Evolutionary conservation across 2,888 invertebrate species (phyloP).

Genomic region (Philhelius pedissequus): DNA sequence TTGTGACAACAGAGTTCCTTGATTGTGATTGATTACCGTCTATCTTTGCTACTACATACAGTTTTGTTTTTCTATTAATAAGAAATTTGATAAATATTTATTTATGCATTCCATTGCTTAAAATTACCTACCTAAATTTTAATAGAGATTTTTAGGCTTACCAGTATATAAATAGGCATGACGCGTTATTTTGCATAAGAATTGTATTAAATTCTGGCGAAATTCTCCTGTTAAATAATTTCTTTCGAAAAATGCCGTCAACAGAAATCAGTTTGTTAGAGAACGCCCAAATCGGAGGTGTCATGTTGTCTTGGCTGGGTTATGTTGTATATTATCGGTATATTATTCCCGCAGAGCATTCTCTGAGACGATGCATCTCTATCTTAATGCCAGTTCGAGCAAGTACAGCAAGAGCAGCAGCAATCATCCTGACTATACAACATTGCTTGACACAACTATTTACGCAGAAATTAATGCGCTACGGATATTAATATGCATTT

Average conservation of each 20-base stretch:
- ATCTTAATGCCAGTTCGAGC: slow-evolving; percentile 16
- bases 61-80: too few species aligned
- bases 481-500: slow-evolving; percentile 69
- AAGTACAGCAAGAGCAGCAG: slow-evolving; percentile 16
- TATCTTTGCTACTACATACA: too few species aligned
- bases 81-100: too few species aligned
- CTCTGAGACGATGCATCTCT: slow-evolving; percentile 47
- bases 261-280: slow-evolving; percentile 65
- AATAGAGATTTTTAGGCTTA: too few species aligned
- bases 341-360: slow-evolving; percentile 9
- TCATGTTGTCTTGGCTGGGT: slow-evolving; percentile 55
- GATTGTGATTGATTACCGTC: too few species aligned
- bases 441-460: slow-evolving; percentile 66
- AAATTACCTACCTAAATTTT: too few species aligned
- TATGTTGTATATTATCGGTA: slow-evolving; percentile 16
- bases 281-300: slow-evolving; percentile 57
- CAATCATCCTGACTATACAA: slow-evolving; percentile 44
- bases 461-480: slow-evolving; percentile 68
- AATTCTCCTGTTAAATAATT: neutral
- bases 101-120: too few species aligned
- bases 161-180: too few species aligned
- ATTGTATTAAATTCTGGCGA: neutral
- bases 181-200: too few species aligned
- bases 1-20: too few species aligned
- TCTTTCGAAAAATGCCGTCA: slow-evolving; percentile 60